Conservation (phyloP, 2,113 vertebrate genomes). For the Anthoscopus minutus region DNA sequence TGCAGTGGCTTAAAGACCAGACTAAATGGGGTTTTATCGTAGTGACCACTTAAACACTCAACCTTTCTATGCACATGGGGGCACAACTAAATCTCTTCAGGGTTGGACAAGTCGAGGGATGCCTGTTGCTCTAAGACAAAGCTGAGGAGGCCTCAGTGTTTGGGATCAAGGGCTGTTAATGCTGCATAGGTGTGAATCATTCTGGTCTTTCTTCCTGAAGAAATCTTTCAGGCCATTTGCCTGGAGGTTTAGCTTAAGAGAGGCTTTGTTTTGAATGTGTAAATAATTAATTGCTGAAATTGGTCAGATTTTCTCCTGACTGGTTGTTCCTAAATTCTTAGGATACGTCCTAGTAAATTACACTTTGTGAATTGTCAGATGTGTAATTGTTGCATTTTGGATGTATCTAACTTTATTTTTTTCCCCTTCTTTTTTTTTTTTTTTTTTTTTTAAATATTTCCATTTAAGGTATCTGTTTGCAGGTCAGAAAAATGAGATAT, state of each 20-base stretch:
- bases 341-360: conserved; percentile 78
- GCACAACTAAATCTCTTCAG: conserved; percentile 55
- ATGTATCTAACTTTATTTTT: conserved; percentile 78
- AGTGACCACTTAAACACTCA: conserved; percentile 63
- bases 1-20: conserved; percentile 46
- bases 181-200: conserved; percentile 63
- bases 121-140: conserved; percentile 53
- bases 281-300: conserved; percentile 70
- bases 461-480: conserved; percentile 95
- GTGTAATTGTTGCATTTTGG: conserved; percentile 83
- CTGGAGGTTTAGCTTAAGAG: conserved; percentile 70
- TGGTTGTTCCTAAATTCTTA: conserved; percentile 78
- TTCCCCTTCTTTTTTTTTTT: conserved; percentile 35
- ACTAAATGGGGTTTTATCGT: conserved; percentile 48
- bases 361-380: conserved; percentile 83
- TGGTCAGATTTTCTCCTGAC: conserved; percentile 79
- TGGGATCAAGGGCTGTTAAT: conserved; percentile 66
- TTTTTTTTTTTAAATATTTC: conserved; percentile 55
- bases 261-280: conserved; percentile 73
- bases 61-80: conserved; percentile 65
- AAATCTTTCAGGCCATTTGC: conserved; percentile 64
- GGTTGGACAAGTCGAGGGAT: conserved; percentile 62
- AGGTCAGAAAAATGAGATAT: conserved; percentile 94
- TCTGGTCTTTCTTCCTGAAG: conserved; percentile 61
- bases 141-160: conserved; percentile 46